A percentile compares a stretch with the other conserved stretches of the same genome.
Evolutionary conservation across 2,888 invertebrate genomes (phyloP).

Genomic region (Fragum whitleyi): DNA sequence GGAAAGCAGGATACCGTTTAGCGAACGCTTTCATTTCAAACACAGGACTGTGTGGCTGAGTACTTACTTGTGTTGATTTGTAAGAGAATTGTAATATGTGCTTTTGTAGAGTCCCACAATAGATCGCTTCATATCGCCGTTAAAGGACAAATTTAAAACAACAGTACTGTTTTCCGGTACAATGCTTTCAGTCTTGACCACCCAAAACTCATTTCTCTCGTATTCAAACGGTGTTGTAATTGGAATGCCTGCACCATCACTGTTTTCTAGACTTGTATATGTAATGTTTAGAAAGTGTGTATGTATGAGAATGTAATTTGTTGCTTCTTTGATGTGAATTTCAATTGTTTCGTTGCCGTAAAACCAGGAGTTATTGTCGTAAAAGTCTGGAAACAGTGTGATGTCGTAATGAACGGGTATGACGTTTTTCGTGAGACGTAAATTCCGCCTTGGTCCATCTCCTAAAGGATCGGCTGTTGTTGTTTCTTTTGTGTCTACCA

Average conservation of each 20-base stretch:
- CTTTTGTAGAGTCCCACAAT: conserved; percentile 90
- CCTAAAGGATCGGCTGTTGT: conserved; percentile 48
- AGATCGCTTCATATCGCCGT: conserved; percentile 88
- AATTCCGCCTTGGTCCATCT: conserved; percentile 79
- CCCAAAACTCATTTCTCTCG: conserved; percentile 85
- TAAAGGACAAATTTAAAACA: conserved; percentile 88
- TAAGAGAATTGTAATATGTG: conserved; percentile 85
- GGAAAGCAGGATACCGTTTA: no score
- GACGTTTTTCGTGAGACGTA: conserved; percentile 88
- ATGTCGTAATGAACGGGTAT: conserved; percentile 90
- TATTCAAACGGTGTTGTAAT: conserved; percentile 81
- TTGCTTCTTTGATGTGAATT: conserved; percentile 79
- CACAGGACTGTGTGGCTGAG: no score
- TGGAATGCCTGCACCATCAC: conserved; percentile 48
- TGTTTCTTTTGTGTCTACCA: conserved; percentile 41
- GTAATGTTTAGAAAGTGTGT: conserved; percentile 87
- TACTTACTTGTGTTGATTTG: conserved; percentile 74
- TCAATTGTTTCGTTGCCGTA: conserved; percentile 80
- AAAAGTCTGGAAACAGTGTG: conserved; percentile 89
- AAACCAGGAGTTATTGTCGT: conserved; percentile 84
- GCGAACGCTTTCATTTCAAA: no score
- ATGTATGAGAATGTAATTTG: conserved; percentile 87
- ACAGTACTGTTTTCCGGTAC: conserved; percentile 71
- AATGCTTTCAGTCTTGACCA: conserved; percentile 77
- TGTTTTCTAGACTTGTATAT: conserved; percentile 78